Conservation (phyloP, 2,113 vertebrate genomes). For the Theristicus caerulescens region DNA sequence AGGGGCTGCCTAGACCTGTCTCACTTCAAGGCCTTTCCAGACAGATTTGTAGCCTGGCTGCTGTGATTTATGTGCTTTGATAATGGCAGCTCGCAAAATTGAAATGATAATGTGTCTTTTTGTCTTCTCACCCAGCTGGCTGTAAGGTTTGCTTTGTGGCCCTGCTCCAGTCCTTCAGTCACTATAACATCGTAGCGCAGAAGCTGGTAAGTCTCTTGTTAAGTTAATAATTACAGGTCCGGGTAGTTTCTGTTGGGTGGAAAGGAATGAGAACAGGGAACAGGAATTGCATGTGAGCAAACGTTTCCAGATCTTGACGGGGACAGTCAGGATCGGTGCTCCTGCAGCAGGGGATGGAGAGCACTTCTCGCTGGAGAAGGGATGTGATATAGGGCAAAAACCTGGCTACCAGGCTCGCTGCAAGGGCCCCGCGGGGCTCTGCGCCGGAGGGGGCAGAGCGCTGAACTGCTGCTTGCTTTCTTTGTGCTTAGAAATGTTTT, state of each 20-base stretch:
- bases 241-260: neutral
- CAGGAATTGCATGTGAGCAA: neutral
- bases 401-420: accelerated
- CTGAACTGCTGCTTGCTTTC: neutral
- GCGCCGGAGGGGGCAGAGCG: neutral
- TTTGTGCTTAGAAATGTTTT: neutral
- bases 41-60: neutral
- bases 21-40: neutral
- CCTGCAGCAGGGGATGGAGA: neutral
- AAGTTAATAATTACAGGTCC: too few species aligned
- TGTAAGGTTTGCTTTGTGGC: constrained; percentile 92
- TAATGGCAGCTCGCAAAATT: neutral
- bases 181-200: constrained; percentile 88
- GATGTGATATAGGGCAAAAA: neutral
- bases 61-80: neutral
- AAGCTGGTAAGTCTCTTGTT: constrained; percentile 82
- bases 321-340: neutral
- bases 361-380: neutral
- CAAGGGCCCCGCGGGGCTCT: accelerated
- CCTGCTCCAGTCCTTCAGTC: constrained; percentile 92
- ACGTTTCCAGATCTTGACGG: neutral
- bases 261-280: neutral
- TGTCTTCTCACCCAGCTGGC: constrained; percentile 75
- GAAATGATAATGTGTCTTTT: neutral
- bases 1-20: neutral